Base-by-base conservation (phyloP, 2,888 invertebrate genomes). In the Lithosia quadra region DNA sequence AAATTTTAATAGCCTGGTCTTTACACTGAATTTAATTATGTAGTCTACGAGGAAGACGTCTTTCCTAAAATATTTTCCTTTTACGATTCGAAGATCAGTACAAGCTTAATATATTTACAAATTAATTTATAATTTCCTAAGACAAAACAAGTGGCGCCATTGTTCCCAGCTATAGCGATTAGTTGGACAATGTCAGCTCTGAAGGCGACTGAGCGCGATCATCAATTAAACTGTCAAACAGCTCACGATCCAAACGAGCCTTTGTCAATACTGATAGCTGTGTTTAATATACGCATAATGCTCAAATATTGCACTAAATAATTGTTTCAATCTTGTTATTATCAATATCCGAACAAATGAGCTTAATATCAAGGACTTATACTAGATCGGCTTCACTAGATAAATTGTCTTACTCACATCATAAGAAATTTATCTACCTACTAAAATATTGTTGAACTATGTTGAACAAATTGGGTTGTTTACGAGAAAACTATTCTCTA, bases 201-300 rank as follows among this genome's bases (percentile, higher is more conserved):
- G 85, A 82, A 86, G 84, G 85, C 85, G 84, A 87, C 67, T 70
- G 85, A 82, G 81, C 78, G 64, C 72, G 78, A 81, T 86, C 88
- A 92, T 92, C 90, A 90, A 92, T 92, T 88, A 88, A 77, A 69
- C 86, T 90, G 92, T 89, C 90, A 86, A 87, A 84, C 78, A 69
- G 77, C 76, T 74, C 87, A 88, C 88, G 87, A 86, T 65, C 67
- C 68, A 36, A 43, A 58, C 49, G 34, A 72, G 66, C 60, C 70
- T 75, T 68, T 69, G 69, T 78, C 71, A 72, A 78, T 79, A 71
- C 28, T 73, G 73, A 74, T 72, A 69, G 60, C 67, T 59, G 57
- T 65, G 66, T 39, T 62, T 64, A 57, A 43, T 60, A 28, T 58
- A 55, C 28, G 4, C 36, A 22, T 18, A 36, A 64, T 57, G 24